Conservation (phyloP, 1,140 invertebrate genomes). For the Drosophila kikkawai region DNA sequence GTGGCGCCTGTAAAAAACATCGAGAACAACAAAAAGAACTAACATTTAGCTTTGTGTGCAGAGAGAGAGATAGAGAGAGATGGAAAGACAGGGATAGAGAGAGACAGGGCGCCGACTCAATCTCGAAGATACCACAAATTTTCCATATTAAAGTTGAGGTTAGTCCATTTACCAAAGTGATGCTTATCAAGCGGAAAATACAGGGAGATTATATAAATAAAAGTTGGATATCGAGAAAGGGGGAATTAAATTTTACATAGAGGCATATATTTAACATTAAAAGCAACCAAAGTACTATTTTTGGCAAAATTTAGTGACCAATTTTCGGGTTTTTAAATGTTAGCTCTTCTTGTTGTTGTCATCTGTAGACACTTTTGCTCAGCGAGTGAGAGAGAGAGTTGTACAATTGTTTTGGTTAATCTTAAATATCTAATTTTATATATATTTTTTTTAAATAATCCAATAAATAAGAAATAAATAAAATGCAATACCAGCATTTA, state of each 20-base stretch:
- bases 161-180: conserved; percentile 71
- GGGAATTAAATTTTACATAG: conserved; percentile 13
- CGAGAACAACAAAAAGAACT: conserved; percentile 85
- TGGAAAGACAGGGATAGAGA: conserved; percentile 11
- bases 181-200: conserved; percentile 42
- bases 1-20: conserved; percentile 82
- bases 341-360: conserved; percentile 84
- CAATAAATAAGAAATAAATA: too few relatives aligned
- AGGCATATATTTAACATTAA: conserved; percentile 28
- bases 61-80: conserved; percentile 10
- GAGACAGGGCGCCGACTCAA: conserved; percentile 15
- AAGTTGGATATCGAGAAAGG: conserved; percentile 22
- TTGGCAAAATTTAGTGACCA: conserved; percentile 31
- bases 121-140: conserved; percentile 43
- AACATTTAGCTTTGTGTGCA: conserved; percentile 80
- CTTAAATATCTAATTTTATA: conserved; percentile 20
- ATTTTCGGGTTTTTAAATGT: conserved; percentile 46
- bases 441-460: background rate
- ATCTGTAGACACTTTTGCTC: conserved; percentile 68
- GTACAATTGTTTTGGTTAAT: conserved; percentile 26
- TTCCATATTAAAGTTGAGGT: conserved; percentile 35
- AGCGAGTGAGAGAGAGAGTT: conserved; percentile 25
- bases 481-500: too few relatives aligned
- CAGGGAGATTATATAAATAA: conserved; percentile 14
- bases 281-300: conserved; percentile 43